phyloP scores from a whole-genome alignment of 2,888 invertebrate genomes.

The Pollenia amentaria region DNA sequence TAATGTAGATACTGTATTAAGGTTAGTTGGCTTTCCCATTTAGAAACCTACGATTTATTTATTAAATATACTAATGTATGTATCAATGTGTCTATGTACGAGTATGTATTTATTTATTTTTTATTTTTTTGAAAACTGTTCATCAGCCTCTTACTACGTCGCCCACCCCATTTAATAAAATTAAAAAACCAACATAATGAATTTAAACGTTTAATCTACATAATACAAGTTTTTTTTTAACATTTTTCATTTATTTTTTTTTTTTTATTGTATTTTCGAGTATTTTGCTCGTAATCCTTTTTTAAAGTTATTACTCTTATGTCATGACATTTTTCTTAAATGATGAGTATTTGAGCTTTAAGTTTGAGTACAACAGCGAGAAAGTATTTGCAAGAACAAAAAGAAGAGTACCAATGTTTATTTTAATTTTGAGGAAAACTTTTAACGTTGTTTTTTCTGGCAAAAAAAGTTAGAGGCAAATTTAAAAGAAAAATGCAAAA shows the following conservation, averaged over 20 bases:
- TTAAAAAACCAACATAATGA: slow-evolving; percentile 21
- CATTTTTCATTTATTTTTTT: not conserved
- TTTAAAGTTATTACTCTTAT: slow-evolving; percentile 54
- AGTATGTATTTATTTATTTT: too few species aligned
- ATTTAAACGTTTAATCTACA: slow-evolving; percentile 49
- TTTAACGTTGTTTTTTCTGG: slow-evolving; percentile 1
- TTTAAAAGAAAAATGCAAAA: slow-evolving; percentile 6
- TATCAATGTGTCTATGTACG: too few species aligned
- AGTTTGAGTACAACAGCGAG: not conserved
- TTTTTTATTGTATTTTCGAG: not conserved
- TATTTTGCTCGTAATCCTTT: slow-evolving; percentile 62
- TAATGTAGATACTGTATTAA: too few species aligned
- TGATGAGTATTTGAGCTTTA: slow-evolving; percentile 37
- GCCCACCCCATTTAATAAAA: not conserved
- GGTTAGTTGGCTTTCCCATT: too few species aligned
- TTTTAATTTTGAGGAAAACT: slow-evolving; percentile 37
- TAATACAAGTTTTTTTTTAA: not conserved
- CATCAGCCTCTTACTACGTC: not conserved
- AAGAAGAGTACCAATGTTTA: not conserved
- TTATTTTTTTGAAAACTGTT: too few species aligned
- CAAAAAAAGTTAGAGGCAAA: not conserved
- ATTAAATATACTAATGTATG: too few species aligned
- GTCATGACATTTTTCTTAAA: slow-evolving; percentile 60
- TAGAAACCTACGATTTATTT: too few species aligned
- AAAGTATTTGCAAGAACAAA: slow-evolving; percentile 8